Conservation (phyloP, 1,140 invertebrate species). For the Diploscapter pachys region DNA sequence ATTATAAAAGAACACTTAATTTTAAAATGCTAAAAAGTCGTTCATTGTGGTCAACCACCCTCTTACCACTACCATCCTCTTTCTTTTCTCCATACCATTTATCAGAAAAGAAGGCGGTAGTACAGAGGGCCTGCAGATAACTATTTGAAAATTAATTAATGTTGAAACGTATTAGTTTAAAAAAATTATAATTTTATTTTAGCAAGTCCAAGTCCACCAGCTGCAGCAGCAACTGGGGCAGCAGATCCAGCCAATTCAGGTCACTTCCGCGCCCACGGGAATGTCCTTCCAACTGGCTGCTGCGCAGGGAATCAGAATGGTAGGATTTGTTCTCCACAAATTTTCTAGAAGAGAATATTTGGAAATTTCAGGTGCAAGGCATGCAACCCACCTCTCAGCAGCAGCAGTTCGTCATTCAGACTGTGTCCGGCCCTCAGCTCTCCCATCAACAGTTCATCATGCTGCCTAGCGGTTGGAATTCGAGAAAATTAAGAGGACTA, state of each 20-base stretch:
- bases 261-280: background rate
- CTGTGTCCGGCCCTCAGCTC: slow-evolving; percentile 9
- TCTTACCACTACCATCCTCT: no score
- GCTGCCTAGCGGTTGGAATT: no score
- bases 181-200: background rate
- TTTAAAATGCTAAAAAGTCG: no score
- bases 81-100: no score
- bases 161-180: background rate
- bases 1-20: no score
- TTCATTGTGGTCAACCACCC: no score
- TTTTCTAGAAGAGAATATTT: no score
- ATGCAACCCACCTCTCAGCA: slow-evolving; percentile 10
- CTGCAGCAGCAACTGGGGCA: background rate
- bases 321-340: no score
- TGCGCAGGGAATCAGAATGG: no score
- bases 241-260: no score
- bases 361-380: background rate
- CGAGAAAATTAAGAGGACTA: background rate
- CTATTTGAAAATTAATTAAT: background rate
- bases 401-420: background rate
- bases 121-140: background rate
- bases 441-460: background rate
- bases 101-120: no score
- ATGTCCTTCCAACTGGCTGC: background rate
- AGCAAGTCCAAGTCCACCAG: background rate